phyloP scores from a whole-genome alignment of 2,888 invertebrate species.

The Drosophila infuscata region DNA sequence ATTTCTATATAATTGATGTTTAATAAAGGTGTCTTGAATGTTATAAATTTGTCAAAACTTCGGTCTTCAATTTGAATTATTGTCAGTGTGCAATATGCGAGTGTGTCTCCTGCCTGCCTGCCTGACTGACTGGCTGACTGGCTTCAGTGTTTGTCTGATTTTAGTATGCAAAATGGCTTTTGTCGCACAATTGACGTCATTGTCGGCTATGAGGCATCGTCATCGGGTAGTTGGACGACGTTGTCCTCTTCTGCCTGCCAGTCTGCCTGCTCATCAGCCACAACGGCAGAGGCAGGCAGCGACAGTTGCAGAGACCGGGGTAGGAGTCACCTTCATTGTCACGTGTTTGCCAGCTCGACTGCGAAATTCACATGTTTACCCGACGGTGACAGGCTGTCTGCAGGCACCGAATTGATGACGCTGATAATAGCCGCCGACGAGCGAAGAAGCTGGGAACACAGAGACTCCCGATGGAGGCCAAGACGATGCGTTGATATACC shows the following conservation, averaged over 20 bases:
- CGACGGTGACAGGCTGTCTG: conserved; percentile 82
- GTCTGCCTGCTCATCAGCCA: conserved; percentile 36
- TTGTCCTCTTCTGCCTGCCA: conserved; percentile 38
- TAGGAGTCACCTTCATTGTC: conserved; percentile 58
- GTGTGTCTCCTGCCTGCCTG: conserved; percentile 11
- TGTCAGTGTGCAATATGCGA: conserved; percentile 31
- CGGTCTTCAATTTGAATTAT: conserved; percentile 42
- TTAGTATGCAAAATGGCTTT: conserved; percentile 81
- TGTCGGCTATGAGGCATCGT: conserved; percentile 57
- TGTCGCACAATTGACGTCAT: conserved; percentile 73
- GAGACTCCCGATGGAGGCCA: conserved; percentile 23
- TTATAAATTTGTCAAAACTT: conserved; percentile 55
- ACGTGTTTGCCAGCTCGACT: conserved; percentile 81
- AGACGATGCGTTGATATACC: conserved; percentile 38
- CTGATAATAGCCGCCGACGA: conserved; percentile 64
- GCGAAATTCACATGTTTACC: conserved; percentile 81
- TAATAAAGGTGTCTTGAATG: conserved; percentile 42
- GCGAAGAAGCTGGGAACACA: conserved; percentile 5
- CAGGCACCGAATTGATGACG: conserved; percentile 79
- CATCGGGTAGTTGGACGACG: conserved; percentile 39
- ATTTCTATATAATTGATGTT: conserved; percentile 15
- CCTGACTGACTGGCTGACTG: not conserved
- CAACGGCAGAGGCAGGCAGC: conserved; percentile 15
- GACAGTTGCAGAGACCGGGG: conserved; percentile 27
- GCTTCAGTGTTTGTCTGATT: conserved; percentile 43